phyloP scores from a whole-genome alignment of 2,113 vertebrate genomes.

The Rhinopomastus cyanomelas region DNA sequence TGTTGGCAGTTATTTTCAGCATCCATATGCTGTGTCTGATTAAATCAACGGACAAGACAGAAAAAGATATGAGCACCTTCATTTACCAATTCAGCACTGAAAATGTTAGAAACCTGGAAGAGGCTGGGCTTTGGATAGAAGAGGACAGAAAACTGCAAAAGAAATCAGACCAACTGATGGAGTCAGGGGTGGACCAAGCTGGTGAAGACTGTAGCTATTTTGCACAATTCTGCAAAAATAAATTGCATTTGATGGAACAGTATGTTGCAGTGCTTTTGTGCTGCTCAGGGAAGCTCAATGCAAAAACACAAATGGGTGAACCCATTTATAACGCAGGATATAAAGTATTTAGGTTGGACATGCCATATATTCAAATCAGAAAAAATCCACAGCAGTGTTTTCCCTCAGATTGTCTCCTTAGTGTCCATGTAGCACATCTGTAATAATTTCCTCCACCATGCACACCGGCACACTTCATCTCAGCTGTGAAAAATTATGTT shows the following conservation, averaged over 20 bases:
- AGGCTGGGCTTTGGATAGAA: not conserved
- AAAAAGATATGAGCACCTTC: not conserved
- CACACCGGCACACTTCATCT: not conserved
- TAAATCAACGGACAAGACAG: not conserved
- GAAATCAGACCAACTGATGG: not conserved
- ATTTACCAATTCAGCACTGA: not conserved
- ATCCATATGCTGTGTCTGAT: not conserved
- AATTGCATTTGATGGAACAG: not conserved
- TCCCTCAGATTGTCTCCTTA: slow-evolving; percentile 16
- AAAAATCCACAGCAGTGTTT: slow-evolving; percentile 21
- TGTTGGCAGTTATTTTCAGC: not conserved
- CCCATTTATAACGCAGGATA: not conserved
- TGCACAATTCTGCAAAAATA: not conserved
- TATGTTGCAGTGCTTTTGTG: not conserved
- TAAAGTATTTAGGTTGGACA: slow-evolving; percentile 10
- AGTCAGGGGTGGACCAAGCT: not conserved
- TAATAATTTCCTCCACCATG: slow-evolving; percentile 3
- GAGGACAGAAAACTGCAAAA: not conserved
- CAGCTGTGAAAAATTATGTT: slow-evolving; percentile 17
- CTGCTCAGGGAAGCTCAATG: not conserved
- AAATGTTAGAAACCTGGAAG: not conserved
- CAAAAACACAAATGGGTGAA: not conserved
- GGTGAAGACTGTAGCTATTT: not conserved
- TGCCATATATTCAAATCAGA: slow-evolving; percentile 21
- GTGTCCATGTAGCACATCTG: slow-evolving; percentile 2